phyloP scores from a whole-genome alignment of 2,113 vertebrate species.

The Oreochromis spilurus region DNA sequence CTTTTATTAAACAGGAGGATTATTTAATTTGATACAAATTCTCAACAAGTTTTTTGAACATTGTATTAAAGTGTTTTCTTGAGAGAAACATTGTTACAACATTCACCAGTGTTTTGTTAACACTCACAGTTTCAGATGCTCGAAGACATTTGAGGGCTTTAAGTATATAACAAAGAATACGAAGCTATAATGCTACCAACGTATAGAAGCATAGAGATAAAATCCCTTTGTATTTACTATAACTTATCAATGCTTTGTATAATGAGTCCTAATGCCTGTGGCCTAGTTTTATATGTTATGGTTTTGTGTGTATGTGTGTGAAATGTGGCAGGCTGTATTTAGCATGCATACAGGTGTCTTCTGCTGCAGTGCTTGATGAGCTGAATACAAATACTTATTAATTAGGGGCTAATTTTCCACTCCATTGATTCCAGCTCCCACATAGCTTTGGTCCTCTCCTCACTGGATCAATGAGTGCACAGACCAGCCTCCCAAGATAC shows the following conservation, averaged over 20 bases:
- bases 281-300: not conserved
- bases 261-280: not conserved
- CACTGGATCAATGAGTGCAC: constrained; percentile 3
- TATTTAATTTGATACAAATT: not conserved
- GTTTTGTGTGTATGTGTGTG: not conserved
- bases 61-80: not conserved
- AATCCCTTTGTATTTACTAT: not conserved
- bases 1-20: not conserved
- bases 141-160: not conserved
- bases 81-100: not conserved
- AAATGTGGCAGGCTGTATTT: not conserved
- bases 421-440: constrained; percentile 48
- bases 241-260: not conserved
- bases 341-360: constrained; percentile 21
- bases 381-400: constrained; percentile 50
- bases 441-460: not conserved
- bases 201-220: not conserved
- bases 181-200: not conserved
- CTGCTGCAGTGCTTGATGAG: not conserved
- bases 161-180: not conserved
- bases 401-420: constrained; percentile 50
- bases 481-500: not conserved
- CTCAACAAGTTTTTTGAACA: not conserved
- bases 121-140: not conserved
- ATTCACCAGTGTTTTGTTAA: not conserved